A percentile compares a stretch with the other conserved stretches of the same genome.
These are phyloP conservation scores for Schizothorax lantsangensis DNA, from an alignment of 2,797 vertebrate genomes.

Conservation along the genomic window DNA sequence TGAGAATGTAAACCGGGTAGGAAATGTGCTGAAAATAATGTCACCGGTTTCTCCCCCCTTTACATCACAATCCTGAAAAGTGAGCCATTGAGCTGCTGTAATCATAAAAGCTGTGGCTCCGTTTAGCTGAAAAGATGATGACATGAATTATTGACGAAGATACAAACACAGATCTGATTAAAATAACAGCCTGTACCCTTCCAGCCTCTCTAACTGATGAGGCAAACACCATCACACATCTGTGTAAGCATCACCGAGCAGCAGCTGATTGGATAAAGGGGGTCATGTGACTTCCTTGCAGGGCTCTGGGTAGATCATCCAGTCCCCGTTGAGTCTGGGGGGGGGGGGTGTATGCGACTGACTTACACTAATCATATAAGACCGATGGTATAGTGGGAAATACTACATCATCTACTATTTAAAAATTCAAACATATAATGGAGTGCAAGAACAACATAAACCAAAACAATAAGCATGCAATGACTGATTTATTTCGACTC, in stretches of 20 bases:
- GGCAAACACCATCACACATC: constrained; percentile 36
- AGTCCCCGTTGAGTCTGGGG: constrained; percentile 45
- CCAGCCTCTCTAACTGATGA: constrained; percentile 46
- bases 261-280: constrained; percentile 42
- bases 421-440: background rate
- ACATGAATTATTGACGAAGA: constrained; percentile 56
- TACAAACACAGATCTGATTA: constrained; percentile 54
- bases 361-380: constrained; percentile 37
- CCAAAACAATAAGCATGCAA: background rate
- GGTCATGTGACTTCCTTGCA: constrained; percentile 59
- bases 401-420: background rate
- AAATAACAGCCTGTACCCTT: constrained; percentile 52
- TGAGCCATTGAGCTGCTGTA: constrained; percentile 27
- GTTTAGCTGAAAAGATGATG: constrained; percentile 42
- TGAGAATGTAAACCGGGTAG: background rate
- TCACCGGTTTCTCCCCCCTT: background rate
- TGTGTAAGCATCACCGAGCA: constrained; percentile 20
- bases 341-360: constrained; percentile 7
- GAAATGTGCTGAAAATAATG: background rate
- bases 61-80: constrained; percentile 9
- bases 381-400: background rate
- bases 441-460: background rate
- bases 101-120: constrained; percentile 29
- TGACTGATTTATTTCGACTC: constrained; percentile 39
- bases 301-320: constrained; percentile 56